Base-by-base conservation (phyloP, 2,888 invertebrate genomes). In the Xestia c-nigrum region DNA sequence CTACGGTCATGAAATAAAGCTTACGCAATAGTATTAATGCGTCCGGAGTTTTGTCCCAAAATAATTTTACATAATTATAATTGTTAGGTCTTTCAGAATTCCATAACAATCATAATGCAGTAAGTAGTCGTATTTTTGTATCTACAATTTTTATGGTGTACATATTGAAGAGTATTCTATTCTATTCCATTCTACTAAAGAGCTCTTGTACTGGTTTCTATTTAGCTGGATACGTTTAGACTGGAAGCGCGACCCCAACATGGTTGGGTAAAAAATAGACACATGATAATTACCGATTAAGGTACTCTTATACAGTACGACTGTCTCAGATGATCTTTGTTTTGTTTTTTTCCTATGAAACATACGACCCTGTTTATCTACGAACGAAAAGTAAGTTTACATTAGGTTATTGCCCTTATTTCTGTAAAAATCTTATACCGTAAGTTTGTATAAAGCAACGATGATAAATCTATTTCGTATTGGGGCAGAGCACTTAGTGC, bases 381-480 rank as follows among this genome's bases (percentile, higher is more conserved):
- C 31, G 16, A 4, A 4, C 38, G 7, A 21, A 81, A 55, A 57
- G 19, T 52, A 52, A 63, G 70, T 73, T 67, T 65, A 72, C 14
- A 57, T 12, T 66, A 12, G 73, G 61, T 21, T 43, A 24, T 19
- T 47, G 72, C n/a, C 59, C 80, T 61, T n/a, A 84, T 76, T 76
- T 59, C 16, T 46, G 14, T 59, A 72, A 72, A 79, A 79, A 69
- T 65, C 64, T 65, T 43, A 55, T 1, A 67, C 46, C 24, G 21
- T 69, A 61, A 67, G 21, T 50, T 71, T 61, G 14, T 24, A 46
- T 74, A 46, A 55, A 74, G 47, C 59, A 80, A 72, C 69, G 38
- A 73, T 76, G 70, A 84, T 83, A 83, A 80, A 84, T 84, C 46
- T 64, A 59, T 70, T 80, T 76, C 38, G 21, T 63, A 72, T 76